Evolutionary conservation across 2,113 vertebrate species (phyloP).

Genomic region (Apteryx mantelli): DNA sequence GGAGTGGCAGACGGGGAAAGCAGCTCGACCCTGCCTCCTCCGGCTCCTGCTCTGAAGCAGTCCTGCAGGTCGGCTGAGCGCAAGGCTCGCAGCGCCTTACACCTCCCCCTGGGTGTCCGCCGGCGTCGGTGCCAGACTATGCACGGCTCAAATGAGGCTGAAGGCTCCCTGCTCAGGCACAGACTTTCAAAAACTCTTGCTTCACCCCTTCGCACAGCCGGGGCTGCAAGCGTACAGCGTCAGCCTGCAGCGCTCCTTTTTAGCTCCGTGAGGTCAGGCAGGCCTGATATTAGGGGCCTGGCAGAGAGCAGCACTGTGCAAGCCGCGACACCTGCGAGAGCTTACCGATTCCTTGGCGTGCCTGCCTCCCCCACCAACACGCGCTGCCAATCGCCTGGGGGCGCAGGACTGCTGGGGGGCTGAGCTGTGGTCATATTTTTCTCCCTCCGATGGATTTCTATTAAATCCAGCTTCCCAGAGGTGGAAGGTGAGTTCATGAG

Average conservation of each 20-base stretch:
- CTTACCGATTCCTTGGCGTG: not conserved
- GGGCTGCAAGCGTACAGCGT: not conserved
- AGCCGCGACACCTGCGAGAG: not conserved
- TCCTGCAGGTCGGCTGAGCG: not conserved
- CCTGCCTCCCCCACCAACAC: not conserved
- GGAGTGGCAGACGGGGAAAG: not conserved
- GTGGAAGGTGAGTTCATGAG: constrained; percentile 60
- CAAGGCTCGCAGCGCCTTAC: not conserved
- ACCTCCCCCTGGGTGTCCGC: not conserved
- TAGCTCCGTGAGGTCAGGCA: not conserved
- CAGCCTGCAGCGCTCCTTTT: not conserved
- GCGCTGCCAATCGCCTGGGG: accelerated
- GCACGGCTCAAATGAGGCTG: not conserved
- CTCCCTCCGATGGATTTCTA: constrained; percentile 11
- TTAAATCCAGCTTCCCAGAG: constrained; percentile 52
- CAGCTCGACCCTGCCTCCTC: not conserved
- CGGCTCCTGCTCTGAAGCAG: not conserved
- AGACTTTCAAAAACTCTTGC: not conserved
- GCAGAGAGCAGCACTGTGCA: not conserved
- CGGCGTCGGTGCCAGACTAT: accelerated
- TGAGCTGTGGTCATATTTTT: constrained; percentile 17
- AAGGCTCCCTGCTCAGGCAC: not conserved
- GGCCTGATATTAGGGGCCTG: not conserved
- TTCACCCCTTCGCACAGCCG: not conserved
- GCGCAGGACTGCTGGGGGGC: not conserved